Conservation (phyloP, 2,888 invertebrate species). For the Melanostoma mellinum region DNA sequence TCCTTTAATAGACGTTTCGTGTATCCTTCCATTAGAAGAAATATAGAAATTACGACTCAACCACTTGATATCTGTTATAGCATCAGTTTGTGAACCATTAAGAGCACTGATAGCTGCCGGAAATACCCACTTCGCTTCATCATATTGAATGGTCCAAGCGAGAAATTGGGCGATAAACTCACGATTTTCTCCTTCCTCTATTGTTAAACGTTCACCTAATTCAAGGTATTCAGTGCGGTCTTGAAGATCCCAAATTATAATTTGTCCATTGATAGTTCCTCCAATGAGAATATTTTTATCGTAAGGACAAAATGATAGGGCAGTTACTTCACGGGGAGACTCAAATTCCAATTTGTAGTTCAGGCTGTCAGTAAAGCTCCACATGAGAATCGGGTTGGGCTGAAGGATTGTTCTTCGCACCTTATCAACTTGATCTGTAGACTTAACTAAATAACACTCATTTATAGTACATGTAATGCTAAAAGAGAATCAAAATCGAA, state of each 20-base stretch:
- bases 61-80: conserved; percentile 88
- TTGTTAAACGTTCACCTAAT: conserved; percentile 84
- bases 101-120: conserved; percentile 86
- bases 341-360: conserved; percentile 88
- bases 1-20: conserved; percentile 80
- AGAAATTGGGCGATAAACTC: conserved; percentile 85
- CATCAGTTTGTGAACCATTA: conserved; percentile 85
- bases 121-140: conserved; percentile 84
- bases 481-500: neutral
- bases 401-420: conserved; percentile 85
- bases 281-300: conserved; percentile 88
- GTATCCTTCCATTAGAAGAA: conserved; percentile 84
- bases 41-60: conserved; percentile 85
- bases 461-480: too few species aligned
- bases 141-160: conserved; percentile 87
- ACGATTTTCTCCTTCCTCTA: conserved; percentile 85
- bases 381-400: conserved; percentile 87
- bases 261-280: conserved; percentile 88
- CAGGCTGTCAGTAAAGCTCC: conserved; percentile 89
- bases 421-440: conserved; percentile 80
- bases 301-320: conserved; percentile 87
- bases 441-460: conserved; percentile 36
- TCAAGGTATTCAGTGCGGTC: conserved; percentile 86
- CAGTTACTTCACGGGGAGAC: conserved; percentile 86
- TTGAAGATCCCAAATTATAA: conserved; percentile 88